Conservation (phyloP, 2,888 invertebrate genomes). For the Drosophila anceps region DNA sequence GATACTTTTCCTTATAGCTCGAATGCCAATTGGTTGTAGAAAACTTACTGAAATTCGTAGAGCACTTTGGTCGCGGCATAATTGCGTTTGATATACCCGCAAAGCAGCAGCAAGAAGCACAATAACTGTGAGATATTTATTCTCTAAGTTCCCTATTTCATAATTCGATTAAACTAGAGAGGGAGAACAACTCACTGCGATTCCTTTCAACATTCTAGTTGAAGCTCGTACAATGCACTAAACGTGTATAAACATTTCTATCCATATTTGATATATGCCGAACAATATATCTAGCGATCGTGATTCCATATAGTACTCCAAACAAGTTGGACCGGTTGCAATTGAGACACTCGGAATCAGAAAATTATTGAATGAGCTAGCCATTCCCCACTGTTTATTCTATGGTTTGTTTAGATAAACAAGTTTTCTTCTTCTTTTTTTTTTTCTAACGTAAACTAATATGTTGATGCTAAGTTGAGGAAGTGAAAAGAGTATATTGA, state of each 20-base stretch:
- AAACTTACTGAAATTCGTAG: constrained; percentile 68
- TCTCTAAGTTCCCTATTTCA: constrained; percentile 1
- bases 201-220: constrained; percentile 59
- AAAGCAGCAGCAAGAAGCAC: constrained; percentile 35
- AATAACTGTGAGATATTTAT: constrained; percentile 38
- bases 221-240: constrained; percentile 51
- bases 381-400: constrained; percentile 52
- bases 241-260: constrained; percentile 36
- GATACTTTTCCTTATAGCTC: neutral
- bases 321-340: constrained; percentile 67
- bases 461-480: neutral
- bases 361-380: constrained; percentile 51
- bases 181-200: constrained; percentile 60
- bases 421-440: constrained; percentile 24
- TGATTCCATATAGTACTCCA: constrained; percentile 14
- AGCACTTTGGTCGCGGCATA: constrained; percentile 66
- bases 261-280: constrained; percentile 33
- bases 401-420: constrained; percentile 32
- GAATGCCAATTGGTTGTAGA: neutral
- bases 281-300: constrained; percentile 24
- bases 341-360: constrained; percentile 34
- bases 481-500: neutral
- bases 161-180: constrained; percentile 3
- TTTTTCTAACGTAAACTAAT: neutral
- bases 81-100: constrained; percentile 41